Evolutionary conservation across 2,888 invertebrate genomes (phyloP), one percentile per base, ranked within the genome.

Genomic region (Chymomyza fuscimana): DNA sequence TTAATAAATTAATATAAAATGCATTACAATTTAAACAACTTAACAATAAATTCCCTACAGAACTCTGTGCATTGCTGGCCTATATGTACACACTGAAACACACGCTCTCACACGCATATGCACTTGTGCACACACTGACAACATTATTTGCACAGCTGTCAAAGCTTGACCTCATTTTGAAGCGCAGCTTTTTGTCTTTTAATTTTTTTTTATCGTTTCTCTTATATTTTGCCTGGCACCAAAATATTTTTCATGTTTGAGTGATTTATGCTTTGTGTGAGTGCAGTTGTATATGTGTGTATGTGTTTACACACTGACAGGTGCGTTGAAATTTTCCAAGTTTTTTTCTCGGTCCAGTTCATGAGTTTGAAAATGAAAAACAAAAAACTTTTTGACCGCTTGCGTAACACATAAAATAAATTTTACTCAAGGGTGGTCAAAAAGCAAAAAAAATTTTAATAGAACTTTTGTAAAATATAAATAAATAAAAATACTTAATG

Each of bases 141-240:
- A 86, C 84, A 88, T 88, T 86, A 88, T 86, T 86, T 86, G 88
- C 88, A 76, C 85, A 86, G 85, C 85, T 86, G 85, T 86, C 85
- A 88, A 80, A 86, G 88, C 83, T 73, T 86, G 85, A 86, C 85
- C 85, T 74, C 82, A 80, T 69, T 86, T 84, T 67, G 46, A 66
- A 74, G 67, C 66, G 76, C 73, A 69, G 81, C 75, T 77, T 74
- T 75, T 67, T 16, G 58, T 69, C 65, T 72, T 62, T 65, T 46
- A 22, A 56, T 56, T 56, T 56, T 19, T 56, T 32, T 46, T 46
- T 46, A 46, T 46, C 40, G 29, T 56, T 51, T 59, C 59, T 10
- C 59, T 9, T 62, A 4, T 63, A 16, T 40, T 16, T 19, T 63
- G 52, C 29, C 19, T 51, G 29, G 65, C 54, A 25, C 36, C 65